Base-by-base conservation (phyloP, 2,113 vertebrate species). In the Macquaria australasica region DNA sequence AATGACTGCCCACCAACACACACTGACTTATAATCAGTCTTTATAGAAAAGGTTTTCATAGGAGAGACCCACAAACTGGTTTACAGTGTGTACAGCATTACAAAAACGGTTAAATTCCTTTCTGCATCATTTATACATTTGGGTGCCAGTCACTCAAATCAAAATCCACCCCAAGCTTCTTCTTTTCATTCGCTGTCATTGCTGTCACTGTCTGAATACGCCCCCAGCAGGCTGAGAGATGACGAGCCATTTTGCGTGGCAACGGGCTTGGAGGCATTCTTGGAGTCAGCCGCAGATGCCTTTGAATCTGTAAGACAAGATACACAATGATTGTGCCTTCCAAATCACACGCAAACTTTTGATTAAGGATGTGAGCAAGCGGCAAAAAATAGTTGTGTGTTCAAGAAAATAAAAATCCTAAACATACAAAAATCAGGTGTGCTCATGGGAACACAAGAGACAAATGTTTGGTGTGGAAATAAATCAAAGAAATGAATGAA, bases 151-250 rank as follows among this genome's bases (percentile, higher is more conserved):
- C 79, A 74, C 56, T 83, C 12, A 78, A 64, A 43, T 34, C 34
- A 56, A 45, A 53, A 73, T 21, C 28, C 37, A 60, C 18, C 41
- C 6, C 6, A 1, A 34, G n/a, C 45, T 51, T 74, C 69, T 67
- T 71, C 20, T 51, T 39, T 41, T 93, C 84, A 95, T 79, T 93
- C 93, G 43, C 94, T 96, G 83, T 93, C 93, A 53, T 94, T 92
- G 90, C 94, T 95, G 78, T 96, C 95, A 18, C 96, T 97, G 93
- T 96, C 96, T 53, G 95, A 95, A 91, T 96, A 96, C 9, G 91
- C 94, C 81, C 94, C 95, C 86, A 96, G 88, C 78, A 97, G 94
- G 89, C 95, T 95, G 75, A 96, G 95, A n/a, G 96, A 96, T 11
- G 96, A 96, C 1, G 96, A 95, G 3, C 87, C 86, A 28, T 93